Conservation (phyloP, 2,113 vertebrate genomes). For the Etia nguti region DNA sequence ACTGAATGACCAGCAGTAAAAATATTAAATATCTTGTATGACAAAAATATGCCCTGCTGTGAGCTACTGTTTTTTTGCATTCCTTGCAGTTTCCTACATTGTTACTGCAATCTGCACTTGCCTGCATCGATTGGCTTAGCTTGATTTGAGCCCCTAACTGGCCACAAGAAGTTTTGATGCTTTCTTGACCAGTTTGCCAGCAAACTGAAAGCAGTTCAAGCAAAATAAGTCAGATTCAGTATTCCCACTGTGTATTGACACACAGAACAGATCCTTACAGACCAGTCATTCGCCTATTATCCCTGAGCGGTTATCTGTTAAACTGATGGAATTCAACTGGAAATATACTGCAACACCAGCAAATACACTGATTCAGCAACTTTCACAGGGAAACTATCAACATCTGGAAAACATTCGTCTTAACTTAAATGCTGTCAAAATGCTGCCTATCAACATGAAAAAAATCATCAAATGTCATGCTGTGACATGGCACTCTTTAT, state of each 20-base stretch:
- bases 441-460: not conserved
- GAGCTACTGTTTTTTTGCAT: not conserved
- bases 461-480: not conserved
- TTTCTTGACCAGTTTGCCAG: not conserved
- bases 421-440: not conserved
- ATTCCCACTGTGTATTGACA: not conserved
- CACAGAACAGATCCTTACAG: not conserved
- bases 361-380: slow-evolving; percentile 5
- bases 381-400: not conserved
- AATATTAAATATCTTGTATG: not conserved
- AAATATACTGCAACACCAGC: slow-evolving; percentile 12
- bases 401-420: not conserved
- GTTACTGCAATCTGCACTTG: not conserved
- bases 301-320: not conserved
- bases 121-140: not conserved
- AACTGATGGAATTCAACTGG: not conserved
- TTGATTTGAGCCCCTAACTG: not conserved
- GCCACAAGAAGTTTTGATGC: not conserved
- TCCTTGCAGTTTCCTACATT: not conserved
- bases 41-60: not conserved
- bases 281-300: not conserved
- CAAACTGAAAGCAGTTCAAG: not conserved
- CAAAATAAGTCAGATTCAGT: not conserved
- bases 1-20: not conserved
- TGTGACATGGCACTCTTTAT: not conserved